Evolutionary conservation across 2,113 vertebrate genomes (phyloP).

Genomic region (Strigops habroptila): DNA sequence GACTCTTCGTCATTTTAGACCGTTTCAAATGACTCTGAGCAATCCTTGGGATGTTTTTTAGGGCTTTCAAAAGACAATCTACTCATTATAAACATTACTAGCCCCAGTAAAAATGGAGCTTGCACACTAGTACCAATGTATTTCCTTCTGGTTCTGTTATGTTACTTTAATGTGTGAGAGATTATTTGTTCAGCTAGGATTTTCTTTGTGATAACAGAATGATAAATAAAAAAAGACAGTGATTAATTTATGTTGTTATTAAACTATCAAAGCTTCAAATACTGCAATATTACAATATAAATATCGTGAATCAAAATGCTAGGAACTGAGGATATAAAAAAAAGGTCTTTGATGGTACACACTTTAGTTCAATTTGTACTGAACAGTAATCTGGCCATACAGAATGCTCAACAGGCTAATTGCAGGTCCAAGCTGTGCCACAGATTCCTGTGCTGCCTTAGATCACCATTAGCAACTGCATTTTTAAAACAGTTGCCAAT

Average conservation of each 20-base stretch:
- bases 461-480: background rate
- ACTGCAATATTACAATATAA: background rate
- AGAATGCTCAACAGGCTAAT: background rate
- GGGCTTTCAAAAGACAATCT: background rate
- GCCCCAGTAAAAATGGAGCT: background rate
- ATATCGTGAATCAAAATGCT: background rate
- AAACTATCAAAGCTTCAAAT: background rate
- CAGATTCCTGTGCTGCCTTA: background rate
- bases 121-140: background rate
- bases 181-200: conserved; percentile 13
- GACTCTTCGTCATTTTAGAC: background rate
- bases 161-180: background rate
- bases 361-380: background rate
- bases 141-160: background rate
- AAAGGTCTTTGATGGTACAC: background rate
- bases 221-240: background rate
- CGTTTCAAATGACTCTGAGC: background rate
- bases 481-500: background rate
- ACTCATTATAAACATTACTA: background rate
- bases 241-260: background rate
- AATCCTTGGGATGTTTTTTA: background rate
- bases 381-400: background rate
- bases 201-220: background rate
- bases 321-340: background rate
- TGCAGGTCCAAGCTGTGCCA: background rate